Evolutionary conservation across 2,113 vertebrate genomes (phyloP).

Genomic region (Lophura nycthemera): DNA sequence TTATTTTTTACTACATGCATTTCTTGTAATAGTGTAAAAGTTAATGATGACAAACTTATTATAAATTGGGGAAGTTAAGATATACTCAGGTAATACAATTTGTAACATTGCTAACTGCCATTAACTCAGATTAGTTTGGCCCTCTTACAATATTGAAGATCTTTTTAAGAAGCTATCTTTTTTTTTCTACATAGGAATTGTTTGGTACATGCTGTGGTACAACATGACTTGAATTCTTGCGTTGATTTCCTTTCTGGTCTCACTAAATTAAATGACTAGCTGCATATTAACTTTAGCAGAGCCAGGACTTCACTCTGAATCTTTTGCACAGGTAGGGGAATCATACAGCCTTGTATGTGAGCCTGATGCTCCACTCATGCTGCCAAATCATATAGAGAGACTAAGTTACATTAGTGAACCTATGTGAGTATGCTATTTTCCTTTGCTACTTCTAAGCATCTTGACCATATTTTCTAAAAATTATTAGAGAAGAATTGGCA

Average conservation of each 20-base stretch:
- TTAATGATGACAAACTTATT: background rate
- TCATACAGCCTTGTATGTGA: background rate
- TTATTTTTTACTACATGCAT: background rate
- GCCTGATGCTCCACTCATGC: background rate
- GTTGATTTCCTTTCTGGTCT: background rate
- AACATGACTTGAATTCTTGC: background rate
- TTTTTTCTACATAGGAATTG: background rate
- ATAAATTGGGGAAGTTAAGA: background rate
- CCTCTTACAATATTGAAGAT: background rate
- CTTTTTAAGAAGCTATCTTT: background rate
- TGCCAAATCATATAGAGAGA: background rate
- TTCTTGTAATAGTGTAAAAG: background rate
- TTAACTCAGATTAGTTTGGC: background rate
- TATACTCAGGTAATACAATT: background rate
- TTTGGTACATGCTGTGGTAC: background rate
- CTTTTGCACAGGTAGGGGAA: background rate
- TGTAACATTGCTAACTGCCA: background rate
- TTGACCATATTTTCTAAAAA: background rate
- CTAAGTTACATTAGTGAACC: background rate
- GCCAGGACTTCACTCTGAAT: background rate
- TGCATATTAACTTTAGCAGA: background rate
- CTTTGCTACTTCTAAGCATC: background rate
- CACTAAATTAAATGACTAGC: background rate
- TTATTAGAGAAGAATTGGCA: background rate
- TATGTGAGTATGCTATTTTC: background rate